A percentile compares a stretch with the other conserved stretches of the same genome.
Conservation (phyloP, 2,113 vertebrate species). For the Galeopterus variegatus region DNA sequence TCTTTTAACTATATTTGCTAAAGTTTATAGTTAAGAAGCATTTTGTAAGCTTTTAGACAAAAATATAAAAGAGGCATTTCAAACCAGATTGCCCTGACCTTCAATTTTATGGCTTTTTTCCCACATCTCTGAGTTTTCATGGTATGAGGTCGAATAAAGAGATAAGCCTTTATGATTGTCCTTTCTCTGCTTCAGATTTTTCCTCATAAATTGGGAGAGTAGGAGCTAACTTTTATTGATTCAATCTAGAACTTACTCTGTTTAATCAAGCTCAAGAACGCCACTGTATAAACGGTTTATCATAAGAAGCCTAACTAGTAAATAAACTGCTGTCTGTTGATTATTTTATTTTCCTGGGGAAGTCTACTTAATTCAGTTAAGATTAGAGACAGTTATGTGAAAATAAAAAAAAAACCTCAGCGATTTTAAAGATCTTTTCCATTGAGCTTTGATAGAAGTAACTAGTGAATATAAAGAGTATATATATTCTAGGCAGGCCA, state of each 20-base stretch:
- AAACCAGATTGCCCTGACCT: constrained; percentile 12
- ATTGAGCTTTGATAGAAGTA: constrained; percentile 32
- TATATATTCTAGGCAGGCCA: neutral
- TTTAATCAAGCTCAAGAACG: constrained; percentile 41
- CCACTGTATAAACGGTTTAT: constrained; percentile 25
- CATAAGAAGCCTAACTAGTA: constrained; percentile 3
- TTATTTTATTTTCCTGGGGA: constrained; percentile 45
- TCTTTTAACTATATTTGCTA: neutral
- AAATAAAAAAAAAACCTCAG: neutral
- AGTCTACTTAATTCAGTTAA: constrained; percentile 48
- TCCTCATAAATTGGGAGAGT: constrained; percentile 19
- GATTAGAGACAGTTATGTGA: constrained; percentile 3
- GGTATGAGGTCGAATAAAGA: constrained; percentile 35
- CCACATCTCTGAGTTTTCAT: constrained; percentile 49
- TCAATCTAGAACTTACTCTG: neutral
- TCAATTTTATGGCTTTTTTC: neutral
- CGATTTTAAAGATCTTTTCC: constrained; percentile 46
- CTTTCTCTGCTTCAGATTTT: constrained; percentile 59
- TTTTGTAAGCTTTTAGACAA: constrained; percentile 48
- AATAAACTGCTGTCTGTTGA: neutral
- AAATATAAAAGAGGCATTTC: constrained; percentile 52
- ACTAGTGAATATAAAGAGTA: neutral
- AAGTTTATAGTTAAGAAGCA: constrained; percentile 10
- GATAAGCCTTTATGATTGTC: constrained; percentile 56
- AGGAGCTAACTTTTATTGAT: constrained; percentile 40